These are phyloP conservation scores for Drosophila paracracens DNA, from an alignment of 2,888 invertebrate genomes.

Conservation along the genomic window DNA sequence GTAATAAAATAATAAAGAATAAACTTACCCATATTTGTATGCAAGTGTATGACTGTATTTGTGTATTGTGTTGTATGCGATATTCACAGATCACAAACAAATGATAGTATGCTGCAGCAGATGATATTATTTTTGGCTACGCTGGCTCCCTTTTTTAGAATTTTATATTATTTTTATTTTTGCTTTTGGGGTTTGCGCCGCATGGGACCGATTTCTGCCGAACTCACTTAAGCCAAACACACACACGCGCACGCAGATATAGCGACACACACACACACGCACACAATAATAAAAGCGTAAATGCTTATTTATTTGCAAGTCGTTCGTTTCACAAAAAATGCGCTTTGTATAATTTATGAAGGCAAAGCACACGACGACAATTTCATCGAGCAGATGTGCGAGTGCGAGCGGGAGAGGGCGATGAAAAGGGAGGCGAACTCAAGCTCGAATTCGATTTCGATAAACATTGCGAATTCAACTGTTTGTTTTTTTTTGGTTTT, in stretches of 20 bases:
- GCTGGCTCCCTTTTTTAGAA: constrained; percentile 5
- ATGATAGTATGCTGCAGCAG: constrained; percentile 65
- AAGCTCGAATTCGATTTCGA: constrained; percentile 43
- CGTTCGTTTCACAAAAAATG: constrained; percentile 75
- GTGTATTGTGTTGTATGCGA: constrained; percentile 15
- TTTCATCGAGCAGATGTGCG: constrained; percentile 14
- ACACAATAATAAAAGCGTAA: constrained; percentile 77
- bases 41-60: constrained; percentile 3
- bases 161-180: constrained; percentile 25
- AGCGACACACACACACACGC: constrained; percentile 23
- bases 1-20: constrained; percentile 9
- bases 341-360: constrained; percentile 80
- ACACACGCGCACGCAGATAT: constrained; percentile 15
- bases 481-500: constrained; percentile 32
- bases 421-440: neutral
- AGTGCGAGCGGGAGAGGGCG: constrained; percentile 14
- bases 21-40: constrained; percentile 59
- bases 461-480: constrained; percentile 74
- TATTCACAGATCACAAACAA: constrained; percentile 38
- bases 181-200: constrained; percentile 63
- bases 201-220: constrained; percentile 78
- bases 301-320: constrained; percentile 81
- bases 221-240: constrained; percentile 45
- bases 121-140: constrained; percentile 54
- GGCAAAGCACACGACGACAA: constrained; percentile 76